Percentiles rank a stretch among this genome's conserved stretches.
Conservation (phyloP, 2,888 invertebrate genomes). For the Ormyrus thymus region DNA sequence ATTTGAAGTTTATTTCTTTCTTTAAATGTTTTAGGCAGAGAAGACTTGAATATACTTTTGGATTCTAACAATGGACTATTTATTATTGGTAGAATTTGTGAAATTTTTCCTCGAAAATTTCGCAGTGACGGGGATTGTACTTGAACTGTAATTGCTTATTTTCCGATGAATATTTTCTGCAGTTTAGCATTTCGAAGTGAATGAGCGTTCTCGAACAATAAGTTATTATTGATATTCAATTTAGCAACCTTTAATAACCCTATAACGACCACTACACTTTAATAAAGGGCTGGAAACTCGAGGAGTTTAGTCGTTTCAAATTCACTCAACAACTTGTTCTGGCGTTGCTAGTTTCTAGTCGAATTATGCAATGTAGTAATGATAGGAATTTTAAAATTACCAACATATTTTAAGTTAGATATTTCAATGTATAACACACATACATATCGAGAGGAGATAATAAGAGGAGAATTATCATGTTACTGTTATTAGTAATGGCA, state of each 20-base stretch:
- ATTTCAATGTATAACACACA: neutral
- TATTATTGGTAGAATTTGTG: no score
- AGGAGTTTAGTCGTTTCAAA: conserved; percentile 26
- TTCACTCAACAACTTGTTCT: conserved; percentile 15
- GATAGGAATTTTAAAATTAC: conserved; percentile 17
- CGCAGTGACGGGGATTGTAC: no score
- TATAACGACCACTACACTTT: conserved; percentile 3
- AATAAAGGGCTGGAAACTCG: conserved; percentile 15
- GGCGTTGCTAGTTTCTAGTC: conserved; percentile 6
- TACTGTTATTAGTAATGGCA: no score
- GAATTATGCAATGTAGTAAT: conserved; percentile 14
- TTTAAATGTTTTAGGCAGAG: no score
- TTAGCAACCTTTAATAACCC: conserved; percentile 10
- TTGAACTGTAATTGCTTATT: no score
- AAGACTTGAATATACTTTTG: no score
- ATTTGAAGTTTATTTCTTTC: no score
- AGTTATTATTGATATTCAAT: neutral
- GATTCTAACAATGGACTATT: no score
- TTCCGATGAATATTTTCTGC: no score
- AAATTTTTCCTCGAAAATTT: no score
- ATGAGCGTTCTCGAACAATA: neutral
- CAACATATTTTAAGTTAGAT: neutral
- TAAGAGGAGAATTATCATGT: no score
- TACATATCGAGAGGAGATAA: neutral
- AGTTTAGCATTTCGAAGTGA: no score